phyloP scores from a whole-genome alignment of 2,113 vertebrate genomes.

The Phylloscopus trochiloides region DNA sequence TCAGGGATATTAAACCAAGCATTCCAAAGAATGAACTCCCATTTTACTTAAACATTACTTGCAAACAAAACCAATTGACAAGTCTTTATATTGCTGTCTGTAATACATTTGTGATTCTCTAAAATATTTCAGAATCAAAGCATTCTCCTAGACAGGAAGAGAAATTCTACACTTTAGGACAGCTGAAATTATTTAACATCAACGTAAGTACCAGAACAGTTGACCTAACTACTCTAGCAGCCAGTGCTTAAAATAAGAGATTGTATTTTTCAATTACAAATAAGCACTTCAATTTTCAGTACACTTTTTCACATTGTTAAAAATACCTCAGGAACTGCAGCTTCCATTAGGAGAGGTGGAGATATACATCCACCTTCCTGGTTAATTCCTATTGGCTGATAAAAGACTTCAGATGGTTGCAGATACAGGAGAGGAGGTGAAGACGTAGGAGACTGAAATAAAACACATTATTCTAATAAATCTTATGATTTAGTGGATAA shows the following conservation, averaged over 20 bases:
- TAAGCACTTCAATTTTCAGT: background rate
- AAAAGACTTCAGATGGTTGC: conserved; percentile 77
- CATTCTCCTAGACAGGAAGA: background rate
- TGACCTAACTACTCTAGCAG: background rate
- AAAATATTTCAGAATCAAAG: background rate
- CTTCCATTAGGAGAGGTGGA: conserved; percentile 72
- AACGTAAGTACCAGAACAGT: background rate
- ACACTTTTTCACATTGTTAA: background rate
- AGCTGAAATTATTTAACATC: background rate
- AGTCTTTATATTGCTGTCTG: background rate
- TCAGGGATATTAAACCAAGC: background rate
- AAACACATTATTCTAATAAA: background rate
- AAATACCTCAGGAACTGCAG: conserved; percentile 75
- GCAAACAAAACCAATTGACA: background rate
- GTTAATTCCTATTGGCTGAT: conserved; percentile 74
- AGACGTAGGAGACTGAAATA: conserved; percentile 73
- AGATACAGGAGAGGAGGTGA: conserved; percentile 72
- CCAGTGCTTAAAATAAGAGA: background rate
- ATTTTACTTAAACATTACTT: background rate
- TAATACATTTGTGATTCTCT: background rate
- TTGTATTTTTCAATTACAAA: background rate
- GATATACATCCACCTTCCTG: conserved; percentile 71
- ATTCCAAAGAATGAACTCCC: background rate
- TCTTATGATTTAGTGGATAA: background rate
- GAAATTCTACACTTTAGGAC: background rate